phyloP scores from a whole-genome alignment of 2,113 vertebrate species.

The Limanda limanda region DNA sequence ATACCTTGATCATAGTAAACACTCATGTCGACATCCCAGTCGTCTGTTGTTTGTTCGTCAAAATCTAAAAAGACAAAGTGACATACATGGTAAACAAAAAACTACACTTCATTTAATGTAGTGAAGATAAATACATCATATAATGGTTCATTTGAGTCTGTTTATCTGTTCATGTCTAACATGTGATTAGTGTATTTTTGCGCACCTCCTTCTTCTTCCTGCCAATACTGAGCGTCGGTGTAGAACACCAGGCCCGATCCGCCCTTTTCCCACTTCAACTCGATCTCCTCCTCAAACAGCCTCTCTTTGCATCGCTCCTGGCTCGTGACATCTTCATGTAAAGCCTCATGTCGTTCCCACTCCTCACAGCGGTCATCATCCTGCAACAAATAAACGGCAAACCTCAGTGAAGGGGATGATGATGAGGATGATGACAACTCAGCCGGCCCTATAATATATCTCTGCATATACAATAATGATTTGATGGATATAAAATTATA shows the following conservation, averaged over 20 bases:
- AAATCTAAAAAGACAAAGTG: slow-evolving; percentile 85
- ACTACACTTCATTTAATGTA: neutral
- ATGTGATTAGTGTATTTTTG: neutral
- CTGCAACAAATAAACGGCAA: slow-evolving; percentile 59
- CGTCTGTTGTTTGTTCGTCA: slow-evolving; percentile 94
- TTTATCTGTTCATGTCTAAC: neutral
- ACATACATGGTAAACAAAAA: neutral
- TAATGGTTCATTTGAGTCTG: neutral
- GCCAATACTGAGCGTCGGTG: slow-evolving; percentile 96
- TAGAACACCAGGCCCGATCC: slow-evolving; percentile 97
- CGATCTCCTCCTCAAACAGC: slow-evolving; percentile 95
- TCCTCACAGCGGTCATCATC: slow-evolving; percentile 92
- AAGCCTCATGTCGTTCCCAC: slow-evolving; percentile 95
- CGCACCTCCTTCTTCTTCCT: slow-evolving; percentile 89
- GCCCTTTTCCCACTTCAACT: slow-evolving; percentile 98
- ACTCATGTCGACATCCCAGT: slow-evolving; percentile 99
- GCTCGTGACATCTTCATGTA: slow-evolving; percentile 92
- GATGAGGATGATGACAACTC: neutral
- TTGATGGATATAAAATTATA: slow-evolving; percentile 60
- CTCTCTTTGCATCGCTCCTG: slow-evolving; percentile 92
- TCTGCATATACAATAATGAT: neutral
- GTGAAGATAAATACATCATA: neutral
- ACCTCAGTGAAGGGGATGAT: neutral
- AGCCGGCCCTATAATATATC: neutral
- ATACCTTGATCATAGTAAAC: slow-evolving; percentile 96